Evolutionary conservation across 92 coral and sea anemone genomes (phyloP), one percentile per base, ranked within the genome.

Genomic region (Muricea muricata): DNA sequence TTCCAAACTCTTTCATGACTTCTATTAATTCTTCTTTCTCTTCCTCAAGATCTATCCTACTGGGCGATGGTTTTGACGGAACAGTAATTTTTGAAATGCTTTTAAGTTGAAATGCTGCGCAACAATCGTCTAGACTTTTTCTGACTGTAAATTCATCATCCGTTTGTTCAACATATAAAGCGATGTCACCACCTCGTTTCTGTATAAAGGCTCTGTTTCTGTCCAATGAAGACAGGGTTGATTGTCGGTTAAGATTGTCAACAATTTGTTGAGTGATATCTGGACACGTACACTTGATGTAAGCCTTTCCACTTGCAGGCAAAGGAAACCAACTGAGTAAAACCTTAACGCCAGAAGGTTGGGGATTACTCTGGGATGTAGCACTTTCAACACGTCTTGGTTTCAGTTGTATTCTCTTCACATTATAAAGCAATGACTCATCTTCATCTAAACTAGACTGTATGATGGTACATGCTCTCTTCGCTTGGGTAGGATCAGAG

Each of bases 141-240:
- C 57, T 48, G 6, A 73, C 57, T 18, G 58, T 73, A 48, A 41
- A 73, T 73, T 73, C 79, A 12, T 73, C 79, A 10, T 45, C 79
- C 79, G 79, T 41, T 28, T 14, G 31, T 7, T 24, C 18, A 42
- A 28, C 76, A 42, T 35, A 15, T 45, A 73, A 7, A 45, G 11
- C 33, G 28, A 73, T 48, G 18, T 73, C 79, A 42, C 75, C 42
- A 14, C 34, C 20, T 23, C 20, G 18, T 21, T 40, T 47, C 30
- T 46, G 17, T 20, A 39, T 30, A 47, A 45, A 73, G 6, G 37
- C 17, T 73, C 20, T 26, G 14, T 12, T 8, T n/a, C n/a, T n/a
- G n/a, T n/a, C n/a, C n/a, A n/a, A n/a, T 23, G 31, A 41, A 18
- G 3, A 21, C 20, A 1, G 25, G 7, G 25, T 23, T 33, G 12